Base-by-base conservation (phyloP, 92 coral and sea anemone species). In the Pocillopora meandrina region DNA sequence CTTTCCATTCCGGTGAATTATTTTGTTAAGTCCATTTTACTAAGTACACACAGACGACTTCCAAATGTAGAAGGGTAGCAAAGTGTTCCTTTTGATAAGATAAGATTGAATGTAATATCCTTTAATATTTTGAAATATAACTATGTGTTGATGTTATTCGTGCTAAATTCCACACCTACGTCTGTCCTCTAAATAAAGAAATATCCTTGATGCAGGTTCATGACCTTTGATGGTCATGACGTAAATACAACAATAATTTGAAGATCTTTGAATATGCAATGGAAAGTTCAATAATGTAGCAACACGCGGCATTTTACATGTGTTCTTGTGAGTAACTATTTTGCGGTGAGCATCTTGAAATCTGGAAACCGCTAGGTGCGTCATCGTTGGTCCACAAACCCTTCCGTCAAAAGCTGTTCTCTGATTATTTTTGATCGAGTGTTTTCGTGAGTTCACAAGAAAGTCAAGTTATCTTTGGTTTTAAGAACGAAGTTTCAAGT, bases 391-490 rank as follows among this genome's bases (percentile, higher is more conserved):
- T 31, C 12, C 19, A 34, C 15, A 47, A 76, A 60, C 33, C 80
- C 31, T 31, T 60, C 59, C 52, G 52, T 42, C 36, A 56, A 35
- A 76, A 56, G 34, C 68, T 9, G 21, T 10, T 10, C 65, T 42
- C 15, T 19, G 61, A 64, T 49, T 20, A n/a, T 15, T 78, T 57
- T 13, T 36, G 15, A 78, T 49, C 36, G 16, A 47, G n/a, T 20
- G 61, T 36, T 49, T 60, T 78, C 74, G 16, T 13, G 35, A 42
- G 72, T 72, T 78, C 73, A 78, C 42, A 68, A 63, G 56, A 36
- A 61, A 59, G 70, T 77, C 72, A 65, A 78, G 72, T 33, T 35
- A 34, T 74, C 13, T 35, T 61, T 76, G 70, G 35, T 61, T 72
- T 19, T 58, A 52, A 52, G 35, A 49, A 70, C 74, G 74, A 18